Evolutionary conservation across 2,888 invertebrate genomes (phyloP), one percentile per base, ranked within the genome.

Genomic region (Polydrusus pterygomalis): DNA sequence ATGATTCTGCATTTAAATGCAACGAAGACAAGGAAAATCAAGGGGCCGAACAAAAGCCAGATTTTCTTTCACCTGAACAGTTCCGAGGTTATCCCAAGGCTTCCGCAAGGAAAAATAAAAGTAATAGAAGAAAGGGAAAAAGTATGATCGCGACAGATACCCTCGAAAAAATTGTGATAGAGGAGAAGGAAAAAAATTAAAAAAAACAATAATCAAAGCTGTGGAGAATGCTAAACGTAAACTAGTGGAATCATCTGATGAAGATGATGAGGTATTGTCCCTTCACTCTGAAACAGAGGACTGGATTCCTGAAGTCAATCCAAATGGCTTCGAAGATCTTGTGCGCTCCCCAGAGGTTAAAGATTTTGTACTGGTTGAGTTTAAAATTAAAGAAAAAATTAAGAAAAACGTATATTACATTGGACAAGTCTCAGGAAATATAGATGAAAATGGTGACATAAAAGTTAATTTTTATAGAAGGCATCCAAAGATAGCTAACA

Each of bases 71-170:
- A 25, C 75, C 78, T 30, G 70, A 64, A 20, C 68, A 75, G 60
- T 70, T 75, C 63, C 64, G 45, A 58, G 69, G 64, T 30, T 73
- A 68, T 54, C 49, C 70, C 30, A 75, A 78, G 64, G 73, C 78
- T 64, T 69, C 18, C 49, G 71, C 40, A 20, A 51, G 77, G 18
- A 73, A 69, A 69, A 58, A 15, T 40, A 69, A 68, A 49, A 69
- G 25, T 63, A 64, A 34, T 15, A 68, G 69, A 15, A 68, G 64
- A 64, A 73, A 58, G 43, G 73, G 54, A 40, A 77, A 77, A 73
- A 77, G 77, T 63, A 77, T 68, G 13, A 77, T 77, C 20, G 75
- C 70, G n/a, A 75, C 70, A 8, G 70, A 75, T 45, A 75, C 75
- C 2, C 70, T 70, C 17, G 75, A 75, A 75, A 70, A 69, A 38